Conservation (phyloP, 2,797 vertebrate genomes). For the Artibeus jamaicensis region DNA sequence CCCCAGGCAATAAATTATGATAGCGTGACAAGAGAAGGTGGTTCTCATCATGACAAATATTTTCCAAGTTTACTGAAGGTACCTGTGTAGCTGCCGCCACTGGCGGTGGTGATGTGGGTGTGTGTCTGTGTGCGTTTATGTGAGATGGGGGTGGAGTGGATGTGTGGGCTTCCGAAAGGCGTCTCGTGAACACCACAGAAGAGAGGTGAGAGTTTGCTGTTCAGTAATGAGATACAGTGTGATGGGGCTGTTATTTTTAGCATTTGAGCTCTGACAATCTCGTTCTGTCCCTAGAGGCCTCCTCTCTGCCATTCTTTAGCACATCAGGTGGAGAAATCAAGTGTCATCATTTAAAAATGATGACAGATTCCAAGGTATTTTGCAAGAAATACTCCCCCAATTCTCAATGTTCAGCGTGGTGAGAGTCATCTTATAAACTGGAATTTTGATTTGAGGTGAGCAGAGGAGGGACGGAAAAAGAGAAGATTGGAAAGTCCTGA, state of each 20-base stretch:
- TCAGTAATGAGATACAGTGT: conserved; percentile 74
- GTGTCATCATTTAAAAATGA: conserved; percentile 58
- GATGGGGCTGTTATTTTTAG: conserved; percentile 67
- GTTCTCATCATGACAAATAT: conserved; percentile 24
- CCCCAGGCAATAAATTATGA: conserved; percentile 57
- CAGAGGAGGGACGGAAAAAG: background rate
- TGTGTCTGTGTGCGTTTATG: background rate
- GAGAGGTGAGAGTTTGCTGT: background rate
- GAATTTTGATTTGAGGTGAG: conserved; percentile 48
- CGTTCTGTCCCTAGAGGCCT: conserved; percentile 34
- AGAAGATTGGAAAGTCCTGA: background rate
- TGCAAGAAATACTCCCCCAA: conserved; percentile 36
- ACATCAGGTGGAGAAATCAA: conserved; percentile 64
- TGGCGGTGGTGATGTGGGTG: background rate
- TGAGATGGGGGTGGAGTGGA: background rate
- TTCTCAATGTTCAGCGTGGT: conserved; percentile 35
- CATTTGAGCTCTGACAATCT: conserved; percentile 54
- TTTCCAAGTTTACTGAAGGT: conserved; percentile 52
- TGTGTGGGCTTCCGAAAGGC: conserved; percentile 36
- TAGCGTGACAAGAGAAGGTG: conserved; percentile 22
- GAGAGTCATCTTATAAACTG: conserved; percentile 45
- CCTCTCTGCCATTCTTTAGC: conserved; percentile 66
- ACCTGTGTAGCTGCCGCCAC: background rate
- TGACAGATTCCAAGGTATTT: conserved; percentile 57
- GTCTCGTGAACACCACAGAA: conserved; percentile 45